Evolutionary conservation across 2,888 invertebrate species (phyloP), one percentile per base, ranked within the genome.

Genomic region (Chymomyza amoena): DNA sequence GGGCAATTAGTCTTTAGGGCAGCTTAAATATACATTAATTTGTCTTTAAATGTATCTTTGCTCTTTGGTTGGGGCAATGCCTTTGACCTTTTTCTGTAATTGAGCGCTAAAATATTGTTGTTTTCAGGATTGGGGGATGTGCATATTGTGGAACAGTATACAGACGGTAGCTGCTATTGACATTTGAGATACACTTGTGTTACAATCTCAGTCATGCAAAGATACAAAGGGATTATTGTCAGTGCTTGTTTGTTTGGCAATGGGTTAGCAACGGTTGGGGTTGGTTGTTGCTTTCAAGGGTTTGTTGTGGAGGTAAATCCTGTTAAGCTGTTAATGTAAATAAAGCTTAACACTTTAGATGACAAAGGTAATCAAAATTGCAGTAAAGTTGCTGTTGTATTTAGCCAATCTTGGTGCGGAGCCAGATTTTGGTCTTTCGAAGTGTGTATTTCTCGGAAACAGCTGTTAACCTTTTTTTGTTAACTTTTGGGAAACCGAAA

Each of bases 11-110:
- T 89, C 85, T 83, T 73, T 69, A 64, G 70, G 67, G 75, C 78
- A 86, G 87, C 87, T 89, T 88, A 90, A 87, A 81, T 85, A 78
- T 69, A 79, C 85, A 84, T 88, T 89, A 83, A 81, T 89, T 80
- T 84, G 72, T 73, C 88, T 87, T 88, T 81, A 84, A 84, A 86
- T 71, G 78, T 61, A 66, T 69, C 54, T 60, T 57, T 51, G 57
- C 25, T 50, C 25, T 57, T 54, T 32, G 36, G 28, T 20, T 63
- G 64, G 9, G 16, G 61, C 61, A 15, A 15, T 20, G 68, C 64
- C 64, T 78, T 69, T 71, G 66, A 72, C 79, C 68, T 68, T 67
- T 39, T 45, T n/a, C n/a, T 56, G 77, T 77, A 80, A 77, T 77
- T 78, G 75, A 72, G 70, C 69, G 78, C 74, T 78, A 77, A 80